Base-by-base conservation (phyloP, 2,113 vertebrate species). In the Grus americana region DNA sequence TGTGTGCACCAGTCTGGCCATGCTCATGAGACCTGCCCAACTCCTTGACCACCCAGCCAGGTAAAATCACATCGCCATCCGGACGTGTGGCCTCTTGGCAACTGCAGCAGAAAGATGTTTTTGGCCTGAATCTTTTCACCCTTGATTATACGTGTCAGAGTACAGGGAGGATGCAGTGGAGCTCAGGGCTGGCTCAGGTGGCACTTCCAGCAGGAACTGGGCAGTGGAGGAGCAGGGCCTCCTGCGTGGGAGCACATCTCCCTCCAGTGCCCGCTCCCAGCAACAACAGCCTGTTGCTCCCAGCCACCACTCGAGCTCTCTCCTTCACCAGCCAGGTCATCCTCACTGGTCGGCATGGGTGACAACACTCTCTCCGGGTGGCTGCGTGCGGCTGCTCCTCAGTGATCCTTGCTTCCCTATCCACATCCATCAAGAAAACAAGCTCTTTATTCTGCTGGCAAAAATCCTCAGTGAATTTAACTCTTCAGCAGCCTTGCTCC, bases 221-320 rank as follows among this genome's bases (percentile, higher is more conserved):
- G 70, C 85, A 88, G 70, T 4, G 75, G 34, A 32, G 61, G 81
- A 83, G 66, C 24, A 12, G 44, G 78, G 40, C 16, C 47, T 79
- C 71, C 97, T 83, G 73, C 9, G 3, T 10, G 80, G 87, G 80
- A 89, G 11, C 91, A 95, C 80, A 95, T 95, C 96, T 96, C 96
- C 97, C 94, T 96, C 97, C 94, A 95, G 96, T 92, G 94, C 94
- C 84, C 84, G 0, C 86, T 96, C 62, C 92, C 86, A 73, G 96
- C 81, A 95, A 96, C 94, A 70, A 54, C 95, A 97, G 94, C 92
- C 93, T 92, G 91, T 88, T 94, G 93, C 93, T 95, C 61, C 47
- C 1, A 6, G 73, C 52, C 17, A 3, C 17, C 79, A 15, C 38
- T 13, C 1, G 1, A 54, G 49, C 62, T n/a, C 62, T n/a, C 62